A percentile compares a stretch with the other conserved stretches of the same genome.
Conservation (phyloP, 2,113 vertebrate genomes). For the Esox niger region DNA sequence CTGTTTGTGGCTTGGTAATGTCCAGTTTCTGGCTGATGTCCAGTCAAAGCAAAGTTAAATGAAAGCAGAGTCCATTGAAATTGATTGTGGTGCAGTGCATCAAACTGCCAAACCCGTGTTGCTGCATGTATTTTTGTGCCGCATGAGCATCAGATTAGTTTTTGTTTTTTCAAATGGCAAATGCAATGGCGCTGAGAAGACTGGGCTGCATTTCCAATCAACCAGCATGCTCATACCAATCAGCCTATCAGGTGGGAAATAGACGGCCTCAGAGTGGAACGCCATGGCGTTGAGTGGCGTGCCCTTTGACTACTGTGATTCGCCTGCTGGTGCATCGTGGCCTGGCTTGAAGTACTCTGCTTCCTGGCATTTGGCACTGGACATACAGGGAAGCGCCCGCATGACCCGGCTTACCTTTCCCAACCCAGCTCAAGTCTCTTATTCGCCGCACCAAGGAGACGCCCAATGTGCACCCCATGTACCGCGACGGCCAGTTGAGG, state of each 20-base stretch:
- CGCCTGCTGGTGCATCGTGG: conserved; percentile 2
- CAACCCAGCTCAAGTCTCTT: conserved; percentile 85
- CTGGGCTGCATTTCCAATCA: neutral
- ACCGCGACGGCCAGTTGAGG: conserved; percentile 81
- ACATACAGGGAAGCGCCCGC: conserved; percentile 17
- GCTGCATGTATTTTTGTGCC: neutral
- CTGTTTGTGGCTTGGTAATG: too few species aligned
- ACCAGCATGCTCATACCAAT: conserved; percentile 39
- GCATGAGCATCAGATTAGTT: neutral
- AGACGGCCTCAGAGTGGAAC: conserved; percentile 10
- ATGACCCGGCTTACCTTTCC: conserved; percentile 15
- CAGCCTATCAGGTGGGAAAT: conserved; percentile 4
- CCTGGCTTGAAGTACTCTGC: neutral
- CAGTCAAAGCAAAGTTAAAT: too few species aligned
- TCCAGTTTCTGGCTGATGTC: too few species aligned
- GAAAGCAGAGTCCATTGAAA: too few species aligned
- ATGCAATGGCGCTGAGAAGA: too few species aligned
- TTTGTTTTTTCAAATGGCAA: too few species aligned
- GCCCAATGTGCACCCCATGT: conserved; percentile 91
- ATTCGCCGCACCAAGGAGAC: conserved; percentile 96
- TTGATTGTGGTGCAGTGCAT: too few species aligned
- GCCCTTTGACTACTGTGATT: conserved; percentile 11
- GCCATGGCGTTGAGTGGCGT: conserved; percentile 19
- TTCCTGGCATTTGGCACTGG: neutral
- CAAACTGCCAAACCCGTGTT: too few species aligned